Evolutionary conservation across 2,797 vertebrate genomes (phyloP), one percentile per base, ranked within the genome.

Genomic region (Sylvia borin): DNA sequence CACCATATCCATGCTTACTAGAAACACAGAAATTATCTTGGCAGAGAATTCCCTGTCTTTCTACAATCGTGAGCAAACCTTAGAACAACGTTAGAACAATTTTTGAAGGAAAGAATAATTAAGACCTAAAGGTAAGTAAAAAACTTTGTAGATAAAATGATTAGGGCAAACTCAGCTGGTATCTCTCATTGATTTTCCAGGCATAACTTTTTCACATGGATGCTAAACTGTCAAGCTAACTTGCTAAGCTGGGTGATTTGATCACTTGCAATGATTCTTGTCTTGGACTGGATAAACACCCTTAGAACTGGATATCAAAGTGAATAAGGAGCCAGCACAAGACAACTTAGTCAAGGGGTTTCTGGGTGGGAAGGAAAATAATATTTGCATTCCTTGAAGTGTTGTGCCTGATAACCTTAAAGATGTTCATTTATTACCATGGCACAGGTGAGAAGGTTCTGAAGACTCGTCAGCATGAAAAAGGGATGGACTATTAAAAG

Each of bases 41-140:
- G 77, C 77, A 83, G 19, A 91, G 62, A 68, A 55, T 84, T 92
- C 92, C 11, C 70, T 79, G 26, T 83, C 47, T 84, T 85, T 88
- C 26, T 85, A 42, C 54, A 81, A 13, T 62, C 22, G 3, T 65
- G 47, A 64, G 62, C 62, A 89, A 82, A 25, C 51, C 81, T 85
- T 85, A 71, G 84, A 93, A 71, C 32, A 82, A 25, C 48, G 78
- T 85, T 85, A 71, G 84, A 93, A 71, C 32, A 71, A 67, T 67
- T 83, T 85, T 61, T 77, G 61, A 94, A 90, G 53, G 48, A 87
- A 79, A 70, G 50, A 62, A 66, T 57, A 89, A 91, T 73, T 85
- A 90, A 92, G 48, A 89, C 31, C 48, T 53, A 76, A 66, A 82
- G 24, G 16, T 77, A 87, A 76, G 32, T 67, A 73, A 77, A 95